A percentile compares a stretch with the other conserved stretches of the same genome.
Evolutionary conservation across 2,113 vertebrate species (phyloP).

Genomic region (Amblyornis subalaris): DNA sequence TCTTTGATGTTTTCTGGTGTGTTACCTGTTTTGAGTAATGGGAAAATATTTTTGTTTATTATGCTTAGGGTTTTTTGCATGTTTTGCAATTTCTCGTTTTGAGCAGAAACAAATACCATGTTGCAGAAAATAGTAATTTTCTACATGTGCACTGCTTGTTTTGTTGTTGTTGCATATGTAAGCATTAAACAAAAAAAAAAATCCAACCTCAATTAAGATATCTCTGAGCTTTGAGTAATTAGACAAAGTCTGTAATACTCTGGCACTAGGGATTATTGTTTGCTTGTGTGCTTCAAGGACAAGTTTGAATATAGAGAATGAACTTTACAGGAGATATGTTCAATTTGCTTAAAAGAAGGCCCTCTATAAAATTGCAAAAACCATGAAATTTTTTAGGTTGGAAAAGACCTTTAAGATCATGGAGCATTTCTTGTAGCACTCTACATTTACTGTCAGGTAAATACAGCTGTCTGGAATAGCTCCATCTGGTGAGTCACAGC

Average conservation of each 20-base stretch:
- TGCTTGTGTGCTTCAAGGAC: background rate
- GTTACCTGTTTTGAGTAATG: background rate
- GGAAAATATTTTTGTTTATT: background rate
- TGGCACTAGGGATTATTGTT: background rate
- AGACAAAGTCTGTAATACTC: background rate
- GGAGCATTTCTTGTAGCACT: background rate
- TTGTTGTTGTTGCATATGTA: background rate
- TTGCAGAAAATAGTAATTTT: background rate
- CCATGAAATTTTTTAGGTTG: background rate
- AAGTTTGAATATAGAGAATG: background rate
- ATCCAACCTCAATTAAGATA: background rate
- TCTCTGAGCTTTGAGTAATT: conserved; percentile 4
- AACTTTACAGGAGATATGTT: background rate
- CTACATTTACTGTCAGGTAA: background rate
- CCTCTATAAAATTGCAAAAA: background rate
- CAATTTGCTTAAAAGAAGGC: background rate
- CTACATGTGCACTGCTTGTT: background rate
- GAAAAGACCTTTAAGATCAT: too few species aligned
- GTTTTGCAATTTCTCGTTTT: background rate
- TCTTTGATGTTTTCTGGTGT: background rate
- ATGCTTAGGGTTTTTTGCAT: background rate
- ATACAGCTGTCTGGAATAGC: background rate
- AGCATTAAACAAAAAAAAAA: background rate
- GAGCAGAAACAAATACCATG: background rate
- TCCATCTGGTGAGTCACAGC: conserved; percentile 1